Percentiles rank a stretch among this genome's conserved stretches.
phyloP scores from a whole-genome alignment of 2,113 vertebrate genomes.

The Setophaga kirtlandii region DNA sequence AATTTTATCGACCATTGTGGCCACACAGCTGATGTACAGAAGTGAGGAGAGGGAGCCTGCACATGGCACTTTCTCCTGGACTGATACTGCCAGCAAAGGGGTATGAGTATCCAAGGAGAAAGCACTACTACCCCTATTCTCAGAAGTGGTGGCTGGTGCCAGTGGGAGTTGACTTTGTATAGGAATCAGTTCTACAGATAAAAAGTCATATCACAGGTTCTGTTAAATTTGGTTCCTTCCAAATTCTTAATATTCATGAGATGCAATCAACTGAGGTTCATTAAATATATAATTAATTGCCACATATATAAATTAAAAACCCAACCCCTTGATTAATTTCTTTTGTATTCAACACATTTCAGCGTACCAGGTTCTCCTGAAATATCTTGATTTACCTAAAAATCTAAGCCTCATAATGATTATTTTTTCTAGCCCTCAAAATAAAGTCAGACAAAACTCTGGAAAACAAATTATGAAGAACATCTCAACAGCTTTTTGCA shows the following conservation, averaged over 20 bases:
- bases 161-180: background rate
- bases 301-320: background rate
- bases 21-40: background rate
- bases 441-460: background rate
- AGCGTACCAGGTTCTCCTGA: background rate
- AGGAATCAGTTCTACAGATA: background rate
- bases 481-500: background rate
- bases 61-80: background rate
- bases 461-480: background rate
- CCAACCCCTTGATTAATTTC: background rate
- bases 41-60: background rate
- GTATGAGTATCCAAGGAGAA: background rate
- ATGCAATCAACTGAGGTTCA: background rate
- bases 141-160: background rate
- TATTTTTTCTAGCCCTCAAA: background rate
- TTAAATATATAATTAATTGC: background rate
- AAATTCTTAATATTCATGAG: background rate
- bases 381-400: background rate
- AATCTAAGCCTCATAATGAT: background rate
- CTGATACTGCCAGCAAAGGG: background rate
- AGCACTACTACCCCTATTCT: background rate
- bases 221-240: background rate
- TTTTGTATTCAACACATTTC: background rate
- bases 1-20: background rate
- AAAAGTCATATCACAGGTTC: background rate